These are phyloP conservation scores for Triplophysa yarkandensis DNA, from an alignment of 2,797 vertebrate species.

Conservation along the genomic window DNA sequence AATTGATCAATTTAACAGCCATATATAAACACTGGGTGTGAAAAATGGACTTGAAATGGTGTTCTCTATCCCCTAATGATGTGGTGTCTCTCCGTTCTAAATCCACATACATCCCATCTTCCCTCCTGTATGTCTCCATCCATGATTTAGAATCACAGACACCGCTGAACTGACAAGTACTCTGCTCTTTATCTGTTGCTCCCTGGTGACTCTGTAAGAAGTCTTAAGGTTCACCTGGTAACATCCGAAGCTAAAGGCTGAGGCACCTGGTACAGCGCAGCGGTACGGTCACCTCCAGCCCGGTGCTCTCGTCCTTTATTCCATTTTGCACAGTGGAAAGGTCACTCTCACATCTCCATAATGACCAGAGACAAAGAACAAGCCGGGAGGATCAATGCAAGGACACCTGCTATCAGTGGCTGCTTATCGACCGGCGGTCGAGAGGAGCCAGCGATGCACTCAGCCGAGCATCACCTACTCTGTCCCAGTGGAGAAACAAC, in stretches of 20 bases:
- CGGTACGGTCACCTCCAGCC: conserved; percentile 39
- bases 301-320: conserved; percentile 58
- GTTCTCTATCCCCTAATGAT: not conserved
- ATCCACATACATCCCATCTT: not conserved
- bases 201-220: conserved; percentile 26
- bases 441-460: conserved; percentile 60
- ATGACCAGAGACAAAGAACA: conserved; percentile 69
- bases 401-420: conserved; percentile 66
- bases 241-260: conserved; percentile 36
- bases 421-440: conserved; percentile 67
- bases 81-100: not conserved
- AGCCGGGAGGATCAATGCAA: conserved; percentile 69
- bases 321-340: conserved; percentile 62
- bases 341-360: conserved; percentile 71
- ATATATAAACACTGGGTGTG: no score
- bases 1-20: no score
- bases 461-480: conserved; percentile 52
- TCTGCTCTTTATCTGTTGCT: conserved; percentile 12
- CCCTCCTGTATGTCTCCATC: not conserved
- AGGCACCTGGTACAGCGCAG: conserved; percentile 41
- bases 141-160: conserved; percentile 16
- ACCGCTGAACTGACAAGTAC: conserved; percentile 19
- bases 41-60: not conserved
- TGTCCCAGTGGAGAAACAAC: conserved; percentile 39
- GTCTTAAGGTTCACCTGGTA: conserved; percentile 47